Percentiles rank a stretch among this genome's conserved stretches.
Conservation (phyloP, 1,140 invertebrate species). For the Anagrus nilaparvatae region DNA sequence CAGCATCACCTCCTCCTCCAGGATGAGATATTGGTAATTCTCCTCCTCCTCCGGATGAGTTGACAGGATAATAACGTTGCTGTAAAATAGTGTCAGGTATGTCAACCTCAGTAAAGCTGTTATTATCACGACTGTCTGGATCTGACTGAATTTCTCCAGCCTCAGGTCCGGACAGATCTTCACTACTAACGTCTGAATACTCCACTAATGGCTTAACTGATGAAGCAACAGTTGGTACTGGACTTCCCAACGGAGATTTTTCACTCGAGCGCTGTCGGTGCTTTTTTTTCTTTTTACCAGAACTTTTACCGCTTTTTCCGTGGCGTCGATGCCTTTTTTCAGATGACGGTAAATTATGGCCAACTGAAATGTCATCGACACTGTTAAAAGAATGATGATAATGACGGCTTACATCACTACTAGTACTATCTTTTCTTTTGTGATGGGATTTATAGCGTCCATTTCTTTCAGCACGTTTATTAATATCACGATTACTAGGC, state of each 20-base stretch:
- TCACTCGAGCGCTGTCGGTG: conserved; percentile 32
- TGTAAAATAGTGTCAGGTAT: conserved; percentile 39
- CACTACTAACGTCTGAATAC: conserved; percentile 85
- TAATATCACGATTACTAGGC: conserved; percentile 41
- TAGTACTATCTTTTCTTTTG: conserved; percentile 25
- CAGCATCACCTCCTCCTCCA: conserved; percentile 48
- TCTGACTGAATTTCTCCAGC: conserved; percentile 79
- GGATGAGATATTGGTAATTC: conserved; percentile 40
- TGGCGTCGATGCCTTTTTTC: conserved; percentile 36
- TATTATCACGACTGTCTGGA: conserved; percentile 46
- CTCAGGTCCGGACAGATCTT: conserved; percentile 77
- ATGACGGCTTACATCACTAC: conserved; percentile 16
- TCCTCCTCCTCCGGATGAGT: too few relatives aligned
- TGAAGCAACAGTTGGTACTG: conserved; percentile 39
- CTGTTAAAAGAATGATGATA: conserved; percentile 12
- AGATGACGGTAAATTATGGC: conserved; percentile 28
- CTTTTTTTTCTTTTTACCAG: conserved; percentile 38
- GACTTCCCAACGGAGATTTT: conserved; percentile 26
- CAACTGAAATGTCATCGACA: conserved; percentile 23
- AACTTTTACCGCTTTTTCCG: conserved; percentile 29
- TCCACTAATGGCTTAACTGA: conserved; percentile 61
- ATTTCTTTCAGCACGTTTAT: conserved; percentile 39
- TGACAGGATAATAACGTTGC: conserved; percentile 45
- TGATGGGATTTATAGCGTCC: conserved; percentile 35
- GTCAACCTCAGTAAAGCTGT: conserved; percentile 44